phyloP scores from a whole-genome alignment of 2,888 invertebrate genomes.

The Hesperia comma region DNA sequence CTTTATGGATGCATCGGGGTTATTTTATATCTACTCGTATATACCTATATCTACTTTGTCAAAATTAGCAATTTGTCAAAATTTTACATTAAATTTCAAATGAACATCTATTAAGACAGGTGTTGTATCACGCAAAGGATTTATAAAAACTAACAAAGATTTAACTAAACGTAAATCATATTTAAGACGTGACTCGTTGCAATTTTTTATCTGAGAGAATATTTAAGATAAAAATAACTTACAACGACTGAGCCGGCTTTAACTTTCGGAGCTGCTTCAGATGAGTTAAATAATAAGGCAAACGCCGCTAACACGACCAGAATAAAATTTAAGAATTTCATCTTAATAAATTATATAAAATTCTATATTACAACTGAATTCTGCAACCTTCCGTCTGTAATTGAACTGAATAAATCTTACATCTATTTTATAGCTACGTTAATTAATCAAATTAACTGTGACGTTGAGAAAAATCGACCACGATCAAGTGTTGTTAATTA shows the following conservation, averaged over 20 bases:
- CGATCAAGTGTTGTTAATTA: not conserved
- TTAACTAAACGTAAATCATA: not conserved
- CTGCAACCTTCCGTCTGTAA: not conserved
- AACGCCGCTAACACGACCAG: constrained; percentile 4
- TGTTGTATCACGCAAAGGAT: no score
- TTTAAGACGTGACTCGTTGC: not conserved
- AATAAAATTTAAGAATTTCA: not conserved
- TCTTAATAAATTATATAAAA: not conserved
- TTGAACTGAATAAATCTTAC: not conserved
- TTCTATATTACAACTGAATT: constrained; percentile 24
- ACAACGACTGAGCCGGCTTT: constrained; percentile 18
- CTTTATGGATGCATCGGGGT: no score
- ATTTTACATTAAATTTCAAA: no score
- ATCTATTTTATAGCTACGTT: not conserved
- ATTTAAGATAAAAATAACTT: constrained; percentile 12
- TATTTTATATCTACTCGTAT: no score
- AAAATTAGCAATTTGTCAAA: no score
- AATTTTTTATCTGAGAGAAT: not conserved
- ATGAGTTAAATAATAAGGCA: constrained; percentile 4
- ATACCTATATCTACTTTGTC: no score
- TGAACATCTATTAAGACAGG: no score
- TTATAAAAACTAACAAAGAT: not conserved
- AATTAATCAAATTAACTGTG: not conserved
- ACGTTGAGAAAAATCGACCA: not conserved
- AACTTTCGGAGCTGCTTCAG: constrained; percentile 11